Conservation (phyloP, 2,888 invertebrate species). For the Nomada hirtipes region DNA sequence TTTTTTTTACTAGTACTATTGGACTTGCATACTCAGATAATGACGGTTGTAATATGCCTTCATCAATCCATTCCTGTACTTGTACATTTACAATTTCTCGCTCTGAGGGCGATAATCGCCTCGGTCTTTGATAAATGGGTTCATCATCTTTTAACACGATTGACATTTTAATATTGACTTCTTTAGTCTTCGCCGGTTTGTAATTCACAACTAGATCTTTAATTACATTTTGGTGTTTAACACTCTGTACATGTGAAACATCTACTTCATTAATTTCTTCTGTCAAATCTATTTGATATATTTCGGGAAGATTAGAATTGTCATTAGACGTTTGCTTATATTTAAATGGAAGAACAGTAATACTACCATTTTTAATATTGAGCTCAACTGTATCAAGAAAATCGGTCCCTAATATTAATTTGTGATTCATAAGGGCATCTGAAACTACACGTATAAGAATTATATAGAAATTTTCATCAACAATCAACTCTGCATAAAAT, state of each 20-base stretch:
- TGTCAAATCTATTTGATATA: slow-evolving; percentile 6
- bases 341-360: background rate
- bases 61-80: slow-evolving; percentile 73
- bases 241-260: background rate
- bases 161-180: slow-evolving; percentile 65
- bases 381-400: background rate
- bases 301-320: background rate
- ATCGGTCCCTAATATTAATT: background rate
- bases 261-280: slow-evolving; percentile 7
- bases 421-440: background rate
- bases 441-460: background rate
- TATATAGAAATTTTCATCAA: background rate
- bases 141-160: slow-evolving; percentile 73
- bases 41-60: slow-evolving; percentile 67
- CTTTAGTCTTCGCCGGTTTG: background rate
- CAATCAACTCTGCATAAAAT: background rate
- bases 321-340: no score
- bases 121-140: slow-evolving; percentile 69
- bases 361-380: background rate
- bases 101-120: slow-evolving; percentile 31
- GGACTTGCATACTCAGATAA: slow-evolving; percentile 67
- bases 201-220: background rate
- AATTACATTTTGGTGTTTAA: background rate
- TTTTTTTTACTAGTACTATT: slow-evolving; percentile 69
- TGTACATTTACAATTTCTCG: slow-evolving; percentile 13